Percentiles rank a stretch among this genome's conserved stretches.
These are phyloP conservation scores for Eulemur rufifrons DNA, from an alignment of 2,113 vertebrate species.

Conservation along the genomic window DNA sequence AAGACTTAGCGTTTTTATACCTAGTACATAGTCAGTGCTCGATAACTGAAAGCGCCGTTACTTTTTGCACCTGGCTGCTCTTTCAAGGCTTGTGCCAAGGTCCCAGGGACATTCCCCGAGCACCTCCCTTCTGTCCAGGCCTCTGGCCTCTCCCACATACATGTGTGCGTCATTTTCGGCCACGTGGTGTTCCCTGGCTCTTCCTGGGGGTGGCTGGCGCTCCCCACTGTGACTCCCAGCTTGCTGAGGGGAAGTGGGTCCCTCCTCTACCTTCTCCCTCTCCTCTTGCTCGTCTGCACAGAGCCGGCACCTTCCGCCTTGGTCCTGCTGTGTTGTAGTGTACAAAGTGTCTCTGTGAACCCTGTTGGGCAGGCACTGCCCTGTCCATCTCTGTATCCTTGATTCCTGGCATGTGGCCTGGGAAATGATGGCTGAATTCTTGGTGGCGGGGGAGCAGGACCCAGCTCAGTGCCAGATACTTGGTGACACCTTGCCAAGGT, in stretches of 20 bases:
- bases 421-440: background rate
- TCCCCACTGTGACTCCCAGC: background rate
- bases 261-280: background rate
- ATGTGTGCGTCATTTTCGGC: background rate
- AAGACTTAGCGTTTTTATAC: background rate
- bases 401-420: background rate
- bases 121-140: background rate
- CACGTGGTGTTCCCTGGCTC: fast-evolving
- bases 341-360: background rate
- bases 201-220: background rate
- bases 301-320: background rate
- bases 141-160: fast-evolving
- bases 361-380: background rate
- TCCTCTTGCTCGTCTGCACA: background rate
- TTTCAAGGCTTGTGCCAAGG: background rate
- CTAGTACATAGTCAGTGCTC: background rate
- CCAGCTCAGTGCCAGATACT: background rate
- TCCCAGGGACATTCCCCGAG: background rate
- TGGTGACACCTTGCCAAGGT: background rate
- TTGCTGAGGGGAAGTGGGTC: background rate
- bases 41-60: fast-evolving
- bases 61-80: background rate
- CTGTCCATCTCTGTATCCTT: background rate
- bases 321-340: background rate
- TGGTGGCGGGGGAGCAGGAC: background rate